Conservation (phyloP, 2,888 invertebrate species). For the Drosophila anomelani region DNA sequence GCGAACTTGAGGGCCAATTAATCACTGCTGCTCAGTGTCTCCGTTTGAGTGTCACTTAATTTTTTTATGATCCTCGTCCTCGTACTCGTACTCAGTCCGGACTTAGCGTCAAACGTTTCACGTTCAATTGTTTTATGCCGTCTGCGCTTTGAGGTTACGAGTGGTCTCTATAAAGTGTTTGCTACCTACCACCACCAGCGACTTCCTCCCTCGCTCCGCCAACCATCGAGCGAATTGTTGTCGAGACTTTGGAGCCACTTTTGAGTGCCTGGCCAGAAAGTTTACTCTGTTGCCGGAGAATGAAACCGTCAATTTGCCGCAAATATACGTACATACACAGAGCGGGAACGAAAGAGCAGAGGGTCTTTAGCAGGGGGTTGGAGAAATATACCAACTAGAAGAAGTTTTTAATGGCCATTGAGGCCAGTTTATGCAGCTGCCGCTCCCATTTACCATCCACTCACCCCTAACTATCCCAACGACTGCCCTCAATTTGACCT, state of each 20-base stretch:
- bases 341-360: slow-evolving; percentile 4
- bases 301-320: slow-evolving; percentile 63
- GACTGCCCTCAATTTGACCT: slow-evolving; percentile 8
- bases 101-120: slow-evolving; percentile 49
- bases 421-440: slow-evolving; percentile 71
- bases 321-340: slow-evolving; percentile 49
- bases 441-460: slow-evolving; percentile 35
- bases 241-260: slow-evolving; percentile 50
- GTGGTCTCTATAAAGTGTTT: slow-evolving; percentile 52
- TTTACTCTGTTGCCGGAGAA: slow-evolving; percentile 58
- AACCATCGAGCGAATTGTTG: slow-evolving; percentile 43
- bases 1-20: slow-evolving; percentile 68
- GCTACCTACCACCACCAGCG: neutral
- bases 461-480: neutral
- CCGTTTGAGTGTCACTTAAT: slow-evolving; percentile 71
- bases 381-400: slow-evolving; percentile 27
- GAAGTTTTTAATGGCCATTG: slow-evolving; percentile 73
- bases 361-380: slow-evolving; percentile 1
- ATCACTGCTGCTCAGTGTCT: slow-evolving; percentile 59
- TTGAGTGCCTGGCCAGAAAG: slow-evolving; percentile 62
- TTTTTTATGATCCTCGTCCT: slow-evolving; percentile 60
- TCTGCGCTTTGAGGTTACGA: slow-evolving; percentile 59
- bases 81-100: slow-evolving; percentile 23
- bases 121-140: slow-evolving; percentile 76
- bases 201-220: too few species aligned